phyloP scores from a whole-genome alignment of 1,140 invertebrate genomes.

The Heliconius melpomene region DNA sequence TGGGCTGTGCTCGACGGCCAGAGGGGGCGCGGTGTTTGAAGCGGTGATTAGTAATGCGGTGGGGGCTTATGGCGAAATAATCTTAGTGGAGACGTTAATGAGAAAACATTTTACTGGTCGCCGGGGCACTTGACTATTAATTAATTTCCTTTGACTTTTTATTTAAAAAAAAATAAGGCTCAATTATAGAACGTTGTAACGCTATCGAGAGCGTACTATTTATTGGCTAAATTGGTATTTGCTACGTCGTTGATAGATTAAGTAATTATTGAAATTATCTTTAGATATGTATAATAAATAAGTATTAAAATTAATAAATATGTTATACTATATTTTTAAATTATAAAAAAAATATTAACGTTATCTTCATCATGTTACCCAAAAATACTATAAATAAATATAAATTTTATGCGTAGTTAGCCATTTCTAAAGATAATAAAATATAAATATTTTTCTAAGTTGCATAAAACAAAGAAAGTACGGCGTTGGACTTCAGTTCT shows the following conservation, averaged over 20 bases:
- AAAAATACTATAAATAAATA: too few species aligned
- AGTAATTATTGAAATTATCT: neutral
- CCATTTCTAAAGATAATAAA: too few species aligned
- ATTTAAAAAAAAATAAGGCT: constrained; percentile 23
- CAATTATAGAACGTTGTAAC: constrained; percentile 32
- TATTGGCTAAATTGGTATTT: constrained; percentile 14
- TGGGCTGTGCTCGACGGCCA: constrained; percentile 55
- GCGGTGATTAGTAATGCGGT: constrained; percentile 72
- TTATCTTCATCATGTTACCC: too few species aligned
- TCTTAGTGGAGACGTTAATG: constrained; percentile 72
- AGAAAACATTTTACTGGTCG: constrained; percentile 68
- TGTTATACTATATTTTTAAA: too few species aligned
- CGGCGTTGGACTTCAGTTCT: too few species aligned
- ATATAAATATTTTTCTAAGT: too few species aligned
- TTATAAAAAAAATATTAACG: too few species aligned
- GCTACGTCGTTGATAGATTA: neutral
- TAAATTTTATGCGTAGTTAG: too few species aligned
- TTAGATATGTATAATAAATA: neutral
- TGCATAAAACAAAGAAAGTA: too few species aligned
- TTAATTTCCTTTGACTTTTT: constrained; percentile 61
- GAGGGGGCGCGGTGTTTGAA: constrained; percentile 65
- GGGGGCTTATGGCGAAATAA: constrained; percentile 73
- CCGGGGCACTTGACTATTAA: constrained; percentile 59
- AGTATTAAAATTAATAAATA: neutral
- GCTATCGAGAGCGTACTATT: constrained; percentile 29